Conservation (phyloP, 2,888 invertebrate genomes). For the Stenurella melanura region DNA sequence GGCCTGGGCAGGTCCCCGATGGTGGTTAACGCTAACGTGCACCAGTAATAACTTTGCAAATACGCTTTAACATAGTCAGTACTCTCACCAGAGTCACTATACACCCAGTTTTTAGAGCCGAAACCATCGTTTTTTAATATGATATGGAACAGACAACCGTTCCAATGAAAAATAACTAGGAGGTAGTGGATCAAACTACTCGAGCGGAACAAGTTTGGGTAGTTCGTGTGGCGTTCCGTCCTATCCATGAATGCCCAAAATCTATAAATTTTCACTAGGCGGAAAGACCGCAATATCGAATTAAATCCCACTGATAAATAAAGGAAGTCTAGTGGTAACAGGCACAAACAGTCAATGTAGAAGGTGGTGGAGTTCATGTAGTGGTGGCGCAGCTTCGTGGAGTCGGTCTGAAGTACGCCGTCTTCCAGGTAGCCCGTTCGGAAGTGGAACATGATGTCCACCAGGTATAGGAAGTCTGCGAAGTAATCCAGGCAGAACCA, state of each 20-base stretch:
- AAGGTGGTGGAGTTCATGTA: slow-evolving; percentile 97
- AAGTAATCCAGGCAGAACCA: slow-evolving; percentile 99
- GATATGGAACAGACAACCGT: slow-evolving; percentile 98
- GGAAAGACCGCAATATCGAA: slow-evolving; percentile 95
- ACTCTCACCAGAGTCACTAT: slow-evolving; percentile 85
- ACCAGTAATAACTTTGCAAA: slow-evolving; percentile 98
- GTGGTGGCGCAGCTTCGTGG: slow-evolving; percentile 93
- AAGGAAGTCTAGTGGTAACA: slow-evolving; percentile 97
- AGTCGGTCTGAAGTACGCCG: slow-evolving; percentile 97
- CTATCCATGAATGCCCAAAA: slow-evolving; percentile 99
- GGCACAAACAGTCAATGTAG: slow-evolving; percentile 98
- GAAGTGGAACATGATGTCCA: slow-evolving; percentile 98
- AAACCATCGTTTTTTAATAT: slow-evolving; percentile 97
- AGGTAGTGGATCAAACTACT: slow-evolving; percentile 96
- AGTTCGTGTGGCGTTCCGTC: slow-evolving; percentile 98
- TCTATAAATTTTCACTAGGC: slow-evolving; percentile 84
- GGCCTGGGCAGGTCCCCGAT: slow-evolving; percentile 95
- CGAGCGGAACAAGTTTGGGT: slow-evolving; percentile 96
- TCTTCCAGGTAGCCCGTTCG: slow-evolving; percentile 98
- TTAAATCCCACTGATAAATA: slow-evolving; percentile 97
- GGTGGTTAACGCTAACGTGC: slow-evolving; percentile 95
- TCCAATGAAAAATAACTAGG: slow-evolving; percentile 99
- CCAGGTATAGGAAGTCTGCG: slow-evolving; percentile 95
- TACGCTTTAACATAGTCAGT: slow-evolving; percentile 95
- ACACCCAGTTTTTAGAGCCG: slow-evolving; percentile 94